Evolutionary conservation across 2,113 vertebrate genomes (phyloP), one percentile per base, ranked within the genome.

Genomic region (Morone chrysops): DNA sequence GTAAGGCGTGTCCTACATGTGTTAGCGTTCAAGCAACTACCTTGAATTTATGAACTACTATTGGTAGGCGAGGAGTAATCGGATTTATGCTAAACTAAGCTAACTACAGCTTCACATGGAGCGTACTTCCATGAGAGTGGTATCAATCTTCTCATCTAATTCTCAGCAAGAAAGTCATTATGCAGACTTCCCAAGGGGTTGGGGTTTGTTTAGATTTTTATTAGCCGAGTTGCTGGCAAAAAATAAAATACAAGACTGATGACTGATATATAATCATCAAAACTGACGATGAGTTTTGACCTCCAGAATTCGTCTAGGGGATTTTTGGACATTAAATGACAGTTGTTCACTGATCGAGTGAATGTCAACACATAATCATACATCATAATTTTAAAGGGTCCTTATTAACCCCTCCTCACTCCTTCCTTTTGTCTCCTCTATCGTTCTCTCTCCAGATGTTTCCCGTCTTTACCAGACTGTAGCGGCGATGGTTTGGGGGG

Each of bases 401-500:
- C 20, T 67, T n/a, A 70, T 70, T 25, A 66, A 79, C 75, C 68
- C 54, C 43, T 40, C 22, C 63, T 54, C 7, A 11, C 48, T 80
- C 54, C 72, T 54, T 25, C 38, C 43, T 56, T 70, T 47, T 70
- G 41, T 70, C 70, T 54, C 41, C 71, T 50, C 78, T 57, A 38
- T 61, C 5, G 0, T 50, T 84, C n/a, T 67, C 36, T 36, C 48
- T 78, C 84, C 95, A 96, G 95, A 95, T 96, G 95, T 93, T 94
- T 94, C 88, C 85, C 87, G 86, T 96, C 94, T 67, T 18, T 22
- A 83, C 77, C 60, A 79, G 78, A 85, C 57, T 77, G 31, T 40
- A 69, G 53, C 38, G 3, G 70, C 40, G 4, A 65, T 65, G 57
- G 22, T 75, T 45, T 60, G 22, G 54, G 43, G n/a, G 36, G 80